Percentiles rank a stretch among this genome's conserved stretches.
Evolutionary conservation across 2,797 vertebrate genomes (phyloP).

Genomic region (Natrix natrix): DNA sequence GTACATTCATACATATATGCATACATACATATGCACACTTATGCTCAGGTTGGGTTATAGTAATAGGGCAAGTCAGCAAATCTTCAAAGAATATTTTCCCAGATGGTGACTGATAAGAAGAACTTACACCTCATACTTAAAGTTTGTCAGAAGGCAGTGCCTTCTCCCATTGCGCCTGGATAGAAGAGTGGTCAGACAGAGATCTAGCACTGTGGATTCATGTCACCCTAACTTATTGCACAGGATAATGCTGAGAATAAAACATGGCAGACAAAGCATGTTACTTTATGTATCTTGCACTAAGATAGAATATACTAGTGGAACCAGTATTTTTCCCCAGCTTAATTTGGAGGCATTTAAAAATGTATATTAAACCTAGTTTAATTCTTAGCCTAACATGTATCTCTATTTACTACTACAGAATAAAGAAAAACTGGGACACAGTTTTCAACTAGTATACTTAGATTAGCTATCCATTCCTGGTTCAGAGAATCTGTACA

Average conservation of each 20-base stretch:
- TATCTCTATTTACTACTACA: background rate
- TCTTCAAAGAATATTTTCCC: slow-evolving; percentile 45
- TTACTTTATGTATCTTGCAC: background rate
- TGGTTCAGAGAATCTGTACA: background rate
- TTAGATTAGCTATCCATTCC: background rate
- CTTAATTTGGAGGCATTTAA: background rate
- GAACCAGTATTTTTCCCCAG: background rate
- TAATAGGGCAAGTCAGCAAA: slow-evolving; percentile 18
- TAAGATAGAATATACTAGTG: background rate
- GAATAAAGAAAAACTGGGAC: background rate
- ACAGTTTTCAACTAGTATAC: background rate
- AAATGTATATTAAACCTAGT: background rate
- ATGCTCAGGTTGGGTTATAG: background rate
- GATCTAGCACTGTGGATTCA: background rate
- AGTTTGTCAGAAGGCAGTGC: slow-evolving; percentile 43
- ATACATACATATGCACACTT: background rate
- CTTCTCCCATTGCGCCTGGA: slow-evolving; percentile 24
- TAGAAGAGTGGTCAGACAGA: background rate
- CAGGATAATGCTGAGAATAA: background rate
- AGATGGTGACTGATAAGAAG: slow-evolving; percentile 63
- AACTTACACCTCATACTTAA: slow-evolving; percentile 53
- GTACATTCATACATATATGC: background rate
- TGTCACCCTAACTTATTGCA: background rate
- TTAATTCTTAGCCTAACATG: background rate
- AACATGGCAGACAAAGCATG: background rate